These are phyloP conservation scores for Taphrorychus bicolor DNA, from an alignment of 2,888 invertebrate genomes.

Conservation along the genomic window DNA sequence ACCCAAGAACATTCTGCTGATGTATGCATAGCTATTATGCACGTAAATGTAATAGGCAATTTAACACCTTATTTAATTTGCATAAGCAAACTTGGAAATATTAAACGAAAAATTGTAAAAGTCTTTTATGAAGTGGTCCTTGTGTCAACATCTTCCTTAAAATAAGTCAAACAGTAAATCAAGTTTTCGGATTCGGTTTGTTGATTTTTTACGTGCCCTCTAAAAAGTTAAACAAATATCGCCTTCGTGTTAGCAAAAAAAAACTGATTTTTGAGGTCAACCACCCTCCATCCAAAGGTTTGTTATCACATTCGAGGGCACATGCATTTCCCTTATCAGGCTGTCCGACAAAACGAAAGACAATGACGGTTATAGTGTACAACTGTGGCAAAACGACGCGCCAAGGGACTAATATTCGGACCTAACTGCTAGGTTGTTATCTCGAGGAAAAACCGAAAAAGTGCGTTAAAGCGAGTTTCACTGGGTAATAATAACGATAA, in stretches of 20 bases:
- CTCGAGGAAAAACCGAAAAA: constrained; percentile 37
- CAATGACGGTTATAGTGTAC: constrained; percentile 26
- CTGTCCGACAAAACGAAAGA: constrained; percentile 21
- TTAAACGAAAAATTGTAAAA: constrained; percentile 17
- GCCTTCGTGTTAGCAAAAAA: neutral
- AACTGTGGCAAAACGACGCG: constrained; percentile 27
- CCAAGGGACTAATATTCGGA: constrained; percentile 37
- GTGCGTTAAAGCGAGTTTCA: constrained; percentile 35
- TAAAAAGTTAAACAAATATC: neutral
- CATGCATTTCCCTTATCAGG: constrained; percentile 16
- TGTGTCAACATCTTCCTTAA: constrained; percentile 13
- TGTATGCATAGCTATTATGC: constrained; percentile 23
- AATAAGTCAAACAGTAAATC: neutral
- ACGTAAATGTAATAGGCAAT: constrained; percentile 29
- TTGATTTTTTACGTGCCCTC: neutral
- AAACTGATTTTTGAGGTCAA: neutral
- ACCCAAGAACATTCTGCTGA: constrained; percentile 21
- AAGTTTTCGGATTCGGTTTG: neutral
- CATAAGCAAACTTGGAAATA: constrained; percentile 27
- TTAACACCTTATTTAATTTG: constrained; percentile 35
- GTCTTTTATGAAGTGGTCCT: constrained; percentile 11
- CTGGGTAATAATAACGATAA: constrained; percentile 36
- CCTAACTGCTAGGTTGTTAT: constrained; percentile 35
- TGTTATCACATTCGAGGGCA: neutral
- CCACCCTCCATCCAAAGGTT: neutral